phyloP scores from a whole-genome alignment of 2,113 vertebrate genomes.

The Thomomys bottae region DNA sequence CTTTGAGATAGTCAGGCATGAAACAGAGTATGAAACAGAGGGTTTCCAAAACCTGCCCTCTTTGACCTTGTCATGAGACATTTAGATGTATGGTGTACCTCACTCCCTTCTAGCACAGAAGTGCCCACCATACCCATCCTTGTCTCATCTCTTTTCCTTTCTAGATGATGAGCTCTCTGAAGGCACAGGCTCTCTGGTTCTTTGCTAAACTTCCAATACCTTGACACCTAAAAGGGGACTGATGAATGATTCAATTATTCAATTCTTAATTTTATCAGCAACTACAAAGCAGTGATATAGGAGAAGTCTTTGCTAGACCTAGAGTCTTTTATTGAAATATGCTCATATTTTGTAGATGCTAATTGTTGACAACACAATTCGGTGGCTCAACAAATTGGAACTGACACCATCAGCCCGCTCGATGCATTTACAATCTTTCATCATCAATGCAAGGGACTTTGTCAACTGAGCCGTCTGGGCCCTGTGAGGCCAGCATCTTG shows the following conservation, averaged over 20 bases:
- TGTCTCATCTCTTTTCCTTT: background rate
- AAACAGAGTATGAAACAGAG: background rate
- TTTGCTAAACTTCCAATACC: background rate
- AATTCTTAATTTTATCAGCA: conserved; percentile 31
- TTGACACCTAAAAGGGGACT: background rate
- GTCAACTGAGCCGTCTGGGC: conserved; percentile 78
- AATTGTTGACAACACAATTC: conserved; percentile 85
- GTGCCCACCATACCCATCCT: background rate
- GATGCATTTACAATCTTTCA: conserved; percentile 82
- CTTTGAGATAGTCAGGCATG: background rate
- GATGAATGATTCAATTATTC: background rate
- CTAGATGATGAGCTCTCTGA: background rate
- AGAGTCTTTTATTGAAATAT: conserved; percentile 70
- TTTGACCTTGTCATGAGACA: background rate
- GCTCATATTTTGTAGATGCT: conserved; percentile 80
- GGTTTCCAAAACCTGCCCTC: background rate
- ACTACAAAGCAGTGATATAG: background rate
- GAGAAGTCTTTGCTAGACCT: background rate
- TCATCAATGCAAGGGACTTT: conserved; percentile 78
- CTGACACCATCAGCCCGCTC: conserved; percentile 87
- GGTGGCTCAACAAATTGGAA: conserved; percentile 85
- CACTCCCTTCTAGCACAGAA: background rate
- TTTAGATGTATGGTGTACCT: background rate
- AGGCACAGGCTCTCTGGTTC: background rate
- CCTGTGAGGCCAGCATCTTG: conserved; percentile 81